phyloP scores from a whole-genome alignment of 2,113 vertebrate genomes.

The Cricetomys ansorgei region DNA sequence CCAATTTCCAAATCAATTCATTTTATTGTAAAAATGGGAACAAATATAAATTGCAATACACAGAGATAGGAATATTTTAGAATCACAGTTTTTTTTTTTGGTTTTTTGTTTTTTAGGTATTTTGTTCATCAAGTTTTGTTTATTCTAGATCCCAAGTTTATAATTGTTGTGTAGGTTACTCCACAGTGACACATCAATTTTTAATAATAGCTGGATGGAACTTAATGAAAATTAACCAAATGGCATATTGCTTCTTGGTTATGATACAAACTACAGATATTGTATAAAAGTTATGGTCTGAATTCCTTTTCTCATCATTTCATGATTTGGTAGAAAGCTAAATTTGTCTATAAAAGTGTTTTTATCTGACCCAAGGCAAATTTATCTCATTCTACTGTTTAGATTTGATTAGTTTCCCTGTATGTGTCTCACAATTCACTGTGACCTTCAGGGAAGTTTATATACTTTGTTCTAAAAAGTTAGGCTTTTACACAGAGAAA shows the following conservation, averaged over 20 bases:
- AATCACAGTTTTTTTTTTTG: not conserved
- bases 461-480: not conserved
- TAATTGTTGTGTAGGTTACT: not conserved
- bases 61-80: not conserved
- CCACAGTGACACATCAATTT: not conserved
- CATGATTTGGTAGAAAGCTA: not conserved
- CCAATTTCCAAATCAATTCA: slow-evolving; percentile 13
- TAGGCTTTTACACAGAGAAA: not conserved
- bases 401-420: not conserved
- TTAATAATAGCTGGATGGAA: not conserved
- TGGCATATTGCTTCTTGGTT: not conserved
- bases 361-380: not conserved
- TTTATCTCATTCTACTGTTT: not conserved
- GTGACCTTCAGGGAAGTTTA: not conserved
- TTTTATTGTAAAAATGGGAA: not conserved
- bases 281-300: not conserved
- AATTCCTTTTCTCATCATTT: not conserved
- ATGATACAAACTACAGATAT: not conserved
- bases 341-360: not conserved
- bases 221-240: not conserved
- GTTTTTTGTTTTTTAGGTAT: not conserved
- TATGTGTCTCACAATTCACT: not conserved
- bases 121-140: not conserved
- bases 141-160: not conserved
- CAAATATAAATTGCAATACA: not conserved